Base-by-base conservation (phyloP, 2,113 vertebrate species). In the Saimiri boliviensis region DNA sequence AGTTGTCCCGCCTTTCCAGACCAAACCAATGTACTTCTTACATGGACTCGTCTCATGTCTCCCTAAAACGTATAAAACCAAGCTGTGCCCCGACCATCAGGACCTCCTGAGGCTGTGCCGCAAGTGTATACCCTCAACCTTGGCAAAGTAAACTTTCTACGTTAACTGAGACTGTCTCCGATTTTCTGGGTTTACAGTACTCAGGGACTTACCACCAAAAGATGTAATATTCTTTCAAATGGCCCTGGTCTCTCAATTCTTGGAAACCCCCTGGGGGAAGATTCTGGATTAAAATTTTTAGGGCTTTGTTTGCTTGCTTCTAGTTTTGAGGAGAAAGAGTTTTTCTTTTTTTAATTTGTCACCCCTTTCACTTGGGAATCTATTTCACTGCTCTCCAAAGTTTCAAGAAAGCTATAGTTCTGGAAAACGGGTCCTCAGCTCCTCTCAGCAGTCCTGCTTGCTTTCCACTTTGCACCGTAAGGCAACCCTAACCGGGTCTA, bases 211-310 rank as follows among this genome's bases (percentile, higher is more conserved):
- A 8, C 12, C 1, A 14, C 23, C 21, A 1, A 25, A 40, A 77
- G 17, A 12, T 3, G 0, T 6, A 8, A 60, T 1, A 45, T 2
- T 49, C 79, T 76, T 3, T 45, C n/a, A 8, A 58, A 49, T 2
- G 54, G 42, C 23, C 37, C 35, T 11, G 25, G 47, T 25, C 47
- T 54, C 70, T 87, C 60, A 37, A 49, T 10, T 14, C 81, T 68
- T 19, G 68, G 58, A 7, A 68, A 14, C 25, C 7, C 35, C 8
- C 5, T 1, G n/a, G 1, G 45, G 16, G 27, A 37, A 32, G 30
- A 40, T 8, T 20, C 2, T 30, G 8, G 52, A 66, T 71, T 60
- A 76, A 76, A 49, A 30, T 45, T 14, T 76, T 6, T 7, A 9
- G 1, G 27, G 1, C 54, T 60, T 23, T 30, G 13, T 49, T 17